phyloP scores from a whole-genome alignment of 2,888 invertebrate genomes.

The Tipula lateralis region DNA sequence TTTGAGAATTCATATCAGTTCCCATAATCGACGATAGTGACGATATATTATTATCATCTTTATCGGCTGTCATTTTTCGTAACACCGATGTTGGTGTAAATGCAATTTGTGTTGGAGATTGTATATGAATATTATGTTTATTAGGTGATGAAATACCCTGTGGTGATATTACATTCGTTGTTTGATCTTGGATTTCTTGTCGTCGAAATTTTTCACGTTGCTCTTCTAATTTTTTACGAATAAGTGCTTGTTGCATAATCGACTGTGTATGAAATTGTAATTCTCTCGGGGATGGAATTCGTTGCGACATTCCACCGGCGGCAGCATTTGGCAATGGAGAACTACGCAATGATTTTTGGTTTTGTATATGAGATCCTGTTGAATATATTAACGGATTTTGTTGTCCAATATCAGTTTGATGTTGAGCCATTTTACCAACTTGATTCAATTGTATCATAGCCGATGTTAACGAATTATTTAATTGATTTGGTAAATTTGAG shows the following conservation, averaged over 20 bases:
- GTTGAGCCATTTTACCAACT: conserved; percentile 25
- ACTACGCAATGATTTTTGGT: conserved; percentile 55
- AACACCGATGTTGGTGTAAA: conserved; percentile 93
- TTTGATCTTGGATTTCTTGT: conserved; percentile 55
- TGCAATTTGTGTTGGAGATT: conserved; percentile 67
- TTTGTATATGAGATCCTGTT: conserved; percentile 33
- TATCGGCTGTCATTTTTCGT: conserved; percentile 90
- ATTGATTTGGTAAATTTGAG: neutral
- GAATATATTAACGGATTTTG: conserved; percentile 30
- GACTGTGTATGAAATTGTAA: conserved; percentile 78
- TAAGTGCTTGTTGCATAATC: conserved; percentile 79
- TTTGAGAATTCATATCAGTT: conserved; percentile 33
- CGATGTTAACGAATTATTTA: neutral
- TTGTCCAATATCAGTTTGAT: neutral
- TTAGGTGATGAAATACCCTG: neutral
- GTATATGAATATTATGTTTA: conserved; percentile 37
- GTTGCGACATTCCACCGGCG: conserved; percentile 59
- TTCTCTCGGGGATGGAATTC: conserved; percentile 79
- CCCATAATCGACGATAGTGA: neutral
- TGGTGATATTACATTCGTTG: conserved; percentile 32
- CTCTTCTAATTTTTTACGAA: conserved; percentile 85
- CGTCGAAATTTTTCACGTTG: conserved; percentile 79
- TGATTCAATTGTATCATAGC: conserved; percentile 30
- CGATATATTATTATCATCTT: conserved; percentile 55
- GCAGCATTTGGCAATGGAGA: conserved; percentile 61